These are phyloP conservation scores for Tragelaphus buxtoni DNA, from an alignment of 2,113 vertebrate genomes.

Conservation along the genomic window DNA sequence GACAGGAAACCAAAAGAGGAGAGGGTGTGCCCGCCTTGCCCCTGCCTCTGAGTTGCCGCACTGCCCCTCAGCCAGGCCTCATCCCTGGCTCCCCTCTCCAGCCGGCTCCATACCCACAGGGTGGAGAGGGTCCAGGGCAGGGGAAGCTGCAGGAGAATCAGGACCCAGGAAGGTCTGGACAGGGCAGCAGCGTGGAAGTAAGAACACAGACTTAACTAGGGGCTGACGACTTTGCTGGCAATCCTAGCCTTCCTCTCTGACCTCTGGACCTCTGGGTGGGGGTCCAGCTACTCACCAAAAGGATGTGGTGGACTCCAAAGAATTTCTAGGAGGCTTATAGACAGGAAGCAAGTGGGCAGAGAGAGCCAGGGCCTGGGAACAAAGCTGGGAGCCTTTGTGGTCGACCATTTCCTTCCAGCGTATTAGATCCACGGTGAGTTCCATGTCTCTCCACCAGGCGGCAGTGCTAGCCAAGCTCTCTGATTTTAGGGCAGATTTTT, in stretches of 20 bases:
- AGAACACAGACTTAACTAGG: neutral
- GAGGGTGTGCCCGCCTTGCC: neutral
- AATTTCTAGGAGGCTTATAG: neutral
- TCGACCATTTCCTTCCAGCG: neutral
- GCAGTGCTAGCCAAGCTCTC: neutral
- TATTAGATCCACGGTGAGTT: neutral
- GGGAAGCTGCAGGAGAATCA: neutral
- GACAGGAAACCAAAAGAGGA: neutral
- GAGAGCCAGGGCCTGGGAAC: neutral
- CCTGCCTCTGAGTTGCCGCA: neutral
- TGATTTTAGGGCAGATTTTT: neutral
- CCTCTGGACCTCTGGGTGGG: neutral
- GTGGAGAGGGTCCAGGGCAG: accelerated
- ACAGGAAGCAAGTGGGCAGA: neutral
- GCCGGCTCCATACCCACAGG: neutral
- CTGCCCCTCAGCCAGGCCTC: neutral
- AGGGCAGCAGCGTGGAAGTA: neutral
- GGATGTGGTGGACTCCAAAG: neutral
- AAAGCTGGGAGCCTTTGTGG: neutral
- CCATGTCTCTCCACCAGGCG: neutral
- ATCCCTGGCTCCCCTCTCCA: neutral
- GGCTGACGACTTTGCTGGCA: neutral
- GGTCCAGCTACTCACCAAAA: neutral
- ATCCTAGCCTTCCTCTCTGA: neutral
- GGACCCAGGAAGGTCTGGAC: neutral